phyloP scores from a whole-genome alignment of 2,113 vertebrate species.

The Tor tambroides region DNA sequence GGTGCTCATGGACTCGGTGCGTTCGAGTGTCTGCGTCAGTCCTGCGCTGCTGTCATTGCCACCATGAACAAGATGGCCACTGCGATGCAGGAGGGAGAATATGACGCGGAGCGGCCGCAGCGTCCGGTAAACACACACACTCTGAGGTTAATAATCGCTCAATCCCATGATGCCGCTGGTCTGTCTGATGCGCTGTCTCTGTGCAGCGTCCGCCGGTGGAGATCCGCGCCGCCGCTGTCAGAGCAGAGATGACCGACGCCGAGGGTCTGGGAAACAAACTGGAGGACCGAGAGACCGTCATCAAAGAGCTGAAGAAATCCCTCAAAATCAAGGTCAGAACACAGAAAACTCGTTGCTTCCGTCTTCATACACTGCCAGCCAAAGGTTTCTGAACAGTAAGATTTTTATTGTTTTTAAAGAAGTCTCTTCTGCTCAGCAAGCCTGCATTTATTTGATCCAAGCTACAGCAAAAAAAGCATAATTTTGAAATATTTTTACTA shows the following conservation, averaged over 20 bases:
- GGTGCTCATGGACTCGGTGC: slow-evolving; percentile 82
- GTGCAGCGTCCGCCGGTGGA: slow-evolving; percentile 82
- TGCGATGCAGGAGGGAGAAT: slow-evolving; percentile 98
- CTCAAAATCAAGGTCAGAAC: slow-evolving; percentile 92
- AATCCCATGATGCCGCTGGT: not conserved
- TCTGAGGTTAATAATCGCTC: not conserved
- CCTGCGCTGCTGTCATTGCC: slow-evolving; percentile 87
- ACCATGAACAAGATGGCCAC: slow-evolving; percentile 99
- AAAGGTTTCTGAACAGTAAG: too few species aligned
- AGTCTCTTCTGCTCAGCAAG: too few species aligned
- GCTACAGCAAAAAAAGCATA: too few species aligned
- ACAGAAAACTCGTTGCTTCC: not conserved
- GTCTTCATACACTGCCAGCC: too few species aligned
- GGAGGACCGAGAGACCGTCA: slow-evolving; percentile 95
- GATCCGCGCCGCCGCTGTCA: slow-evolving; percentile 82
- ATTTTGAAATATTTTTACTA: too few species aligned
- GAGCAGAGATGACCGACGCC: slow-evolving; percentile 93
- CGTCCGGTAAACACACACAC: slow-evolving; percentile 74
- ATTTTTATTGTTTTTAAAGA: too few species aligned
- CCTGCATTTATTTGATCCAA: too few species aligned
- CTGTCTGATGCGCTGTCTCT: not conserved
- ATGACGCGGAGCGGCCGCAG: slow-evolving; percentile 87
- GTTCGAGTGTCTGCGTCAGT: slow-evolving; percentile 90
- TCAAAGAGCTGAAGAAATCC: slow-evolving; percentile 96
- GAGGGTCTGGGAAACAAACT: slow-evolving; percentile 94